phyloP scores from a whole-genome alignment of 2,888 invertebrate species.

The Lithophane leautieri region DNA sequence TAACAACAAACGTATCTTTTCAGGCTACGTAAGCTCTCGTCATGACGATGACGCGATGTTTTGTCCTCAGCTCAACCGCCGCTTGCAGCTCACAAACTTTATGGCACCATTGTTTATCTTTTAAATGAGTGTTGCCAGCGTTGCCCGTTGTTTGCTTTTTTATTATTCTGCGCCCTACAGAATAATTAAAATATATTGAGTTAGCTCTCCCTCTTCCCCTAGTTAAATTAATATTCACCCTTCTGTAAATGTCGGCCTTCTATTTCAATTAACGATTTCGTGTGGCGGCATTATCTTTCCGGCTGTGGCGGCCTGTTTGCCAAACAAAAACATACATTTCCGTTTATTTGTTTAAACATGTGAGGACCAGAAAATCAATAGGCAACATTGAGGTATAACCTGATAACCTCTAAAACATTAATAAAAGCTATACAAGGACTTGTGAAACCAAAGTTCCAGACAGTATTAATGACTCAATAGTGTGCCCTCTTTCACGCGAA shows the following conservation, averaged over 20 bases:
- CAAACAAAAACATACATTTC: conserved; percentile 13
- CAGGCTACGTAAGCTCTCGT: conserved; percentile 29
- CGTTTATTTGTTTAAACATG: conserved; percentile 3
- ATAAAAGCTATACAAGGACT: conserved; percentile 22
- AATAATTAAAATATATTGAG: conserved; percentile 57
- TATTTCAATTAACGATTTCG: conserved; percentile 49
- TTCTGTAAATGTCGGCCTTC: conserved; percentile 37
- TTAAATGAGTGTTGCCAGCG: conserved; percentile 50
- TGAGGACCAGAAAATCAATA: conserved; percentile 42
- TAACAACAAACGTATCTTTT: conserved; percentile 27
- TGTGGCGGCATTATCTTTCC: conserved; percentile 20
- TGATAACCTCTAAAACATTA: conserved; percentile 45
- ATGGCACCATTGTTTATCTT: conserved; percentile 58
- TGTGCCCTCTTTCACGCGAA: conserved; percentile 59
- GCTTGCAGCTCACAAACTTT: conserved; percentile 62
- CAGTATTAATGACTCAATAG: conserved; percentile 57
- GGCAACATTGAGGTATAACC: background rate
- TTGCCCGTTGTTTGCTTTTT: conserved; percentile 48
- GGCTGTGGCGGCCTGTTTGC: conserved; percentile 4
- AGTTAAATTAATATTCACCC: conserved; percentile 57
- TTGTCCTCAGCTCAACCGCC: conserved; percentile 40
- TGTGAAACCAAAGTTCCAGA: conserved; percentile 39
- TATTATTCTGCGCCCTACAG: conserved; percentile 28
- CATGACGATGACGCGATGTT: conserved; percentile 31
- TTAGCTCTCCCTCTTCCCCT: conserved; percentile 31